phyloP scores from a whole-genome alignment of 2,113 vertebrate genomes.

The Delphinus delphis region DNA sequence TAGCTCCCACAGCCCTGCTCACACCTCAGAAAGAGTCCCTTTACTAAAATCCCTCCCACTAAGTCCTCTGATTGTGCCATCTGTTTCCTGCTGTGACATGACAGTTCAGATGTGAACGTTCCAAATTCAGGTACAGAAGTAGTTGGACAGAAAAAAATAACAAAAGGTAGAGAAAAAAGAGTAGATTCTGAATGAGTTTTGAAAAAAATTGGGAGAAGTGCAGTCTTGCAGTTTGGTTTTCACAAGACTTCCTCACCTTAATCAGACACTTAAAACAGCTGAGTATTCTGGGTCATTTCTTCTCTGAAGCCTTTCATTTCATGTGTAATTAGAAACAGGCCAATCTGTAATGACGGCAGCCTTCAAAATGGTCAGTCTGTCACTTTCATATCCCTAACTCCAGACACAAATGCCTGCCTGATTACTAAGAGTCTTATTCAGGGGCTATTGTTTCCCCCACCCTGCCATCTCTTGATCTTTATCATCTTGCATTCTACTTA shows the following conservation, averaged over 20 bases:
- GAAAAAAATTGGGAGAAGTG: background rate
- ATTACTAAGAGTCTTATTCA: constrained; percentile 73
- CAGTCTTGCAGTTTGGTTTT: constrained; percentile 41
- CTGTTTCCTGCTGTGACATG: background rate
- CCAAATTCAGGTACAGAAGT: background rate
- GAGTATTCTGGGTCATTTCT: constrained; percentile 49
- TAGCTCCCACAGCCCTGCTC: background rate
- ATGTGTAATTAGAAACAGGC: constrained; percentile 57
- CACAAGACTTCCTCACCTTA: background rate
- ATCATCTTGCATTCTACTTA: constrained; percentile 51
- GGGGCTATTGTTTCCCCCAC: constrained; percentile 64
- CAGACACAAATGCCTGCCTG: constrained; percentile 69
- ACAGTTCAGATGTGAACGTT: background rate
- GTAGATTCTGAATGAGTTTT: constrained; percentile 8
- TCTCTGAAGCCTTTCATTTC: constrained; percentile 60
- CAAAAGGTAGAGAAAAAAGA: background rate
- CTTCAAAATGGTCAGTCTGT: constrained; percentile 59
- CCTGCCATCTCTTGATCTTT: constrained; percentile 47
- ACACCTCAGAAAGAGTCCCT: background rate
- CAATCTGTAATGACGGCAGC: constrained; percentile 44
- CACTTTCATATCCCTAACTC: background rate
- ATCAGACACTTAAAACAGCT: constrained; percentile 42
- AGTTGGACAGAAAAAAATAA: background rate
- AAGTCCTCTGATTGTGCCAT: background rate
- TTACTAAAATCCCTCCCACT: background rate